Evolutionary conservation across 2,113 vertebrate genomes (phyloP).

Genomic region (Propithecus coquereli): DNA sequence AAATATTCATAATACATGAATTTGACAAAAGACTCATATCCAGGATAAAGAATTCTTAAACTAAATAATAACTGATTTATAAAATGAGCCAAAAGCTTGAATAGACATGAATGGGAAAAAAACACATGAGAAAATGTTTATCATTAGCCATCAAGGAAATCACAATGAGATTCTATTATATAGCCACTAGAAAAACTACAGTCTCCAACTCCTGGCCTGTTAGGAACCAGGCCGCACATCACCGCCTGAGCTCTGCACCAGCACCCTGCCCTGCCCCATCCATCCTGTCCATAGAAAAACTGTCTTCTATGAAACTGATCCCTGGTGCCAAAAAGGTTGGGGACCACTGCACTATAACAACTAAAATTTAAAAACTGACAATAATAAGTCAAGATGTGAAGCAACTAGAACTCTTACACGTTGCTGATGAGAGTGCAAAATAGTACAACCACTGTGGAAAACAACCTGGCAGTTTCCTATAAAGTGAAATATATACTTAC

Average conservation of each 20-base stretch:
- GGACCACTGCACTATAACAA: background rate
- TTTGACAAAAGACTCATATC: background rate
- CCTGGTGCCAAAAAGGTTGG: too few species aligned
- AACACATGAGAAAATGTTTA: background rate
- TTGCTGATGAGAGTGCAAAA: background rate
- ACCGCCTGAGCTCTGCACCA: too few species aligned
- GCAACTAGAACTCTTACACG: background rate
- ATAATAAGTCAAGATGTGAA: background rate
- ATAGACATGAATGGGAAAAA: background rate
- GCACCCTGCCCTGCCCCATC: too few species aligned
- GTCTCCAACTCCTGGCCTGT: too few species aligned
- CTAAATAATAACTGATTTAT: background rate
- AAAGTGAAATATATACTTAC: background rate
- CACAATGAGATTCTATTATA: background rate
- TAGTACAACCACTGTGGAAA: background rate
- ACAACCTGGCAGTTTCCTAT: background rate
- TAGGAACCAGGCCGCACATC: too few species aligned
- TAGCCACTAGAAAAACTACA: background rate
- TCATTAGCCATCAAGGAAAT: background rate
- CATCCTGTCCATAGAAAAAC: too few species aligned
- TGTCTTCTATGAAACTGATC: too few species aligned
- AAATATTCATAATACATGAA: background rate
- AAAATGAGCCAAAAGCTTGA: background rate
- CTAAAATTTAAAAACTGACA: background rate
- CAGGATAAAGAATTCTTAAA: background rate